A percentile compares a stretch with the other conserved stretches of the same genome.
Evolutionary conservation across 2,888 invertebrate species (phyloP).

Genomic region (Belgica antarctica): DNA sequence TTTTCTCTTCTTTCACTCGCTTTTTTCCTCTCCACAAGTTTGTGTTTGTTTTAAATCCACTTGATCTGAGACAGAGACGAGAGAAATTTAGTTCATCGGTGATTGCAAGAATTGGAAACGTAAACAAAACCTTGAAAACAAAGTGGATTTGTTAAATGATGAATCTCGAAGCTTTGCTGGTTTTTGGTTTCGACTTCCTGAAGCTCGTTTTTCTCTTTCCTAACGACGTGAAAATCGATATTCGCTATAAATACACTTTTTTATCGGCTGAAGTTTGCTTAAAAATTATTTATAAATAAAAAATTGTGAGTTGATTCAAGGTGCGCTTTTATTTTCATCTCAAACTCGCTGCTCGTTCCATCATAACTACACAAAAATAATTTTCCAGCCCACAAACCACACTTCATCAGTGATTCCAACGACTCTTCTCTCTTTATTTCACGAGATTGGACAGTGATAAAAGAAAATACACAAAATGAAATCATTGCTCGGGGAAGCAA

Average conservation of each 20-base stretch:
- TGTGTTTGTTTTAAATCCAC: conserved; percentile 13
- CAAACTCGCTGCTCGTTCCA: too few species aligned
- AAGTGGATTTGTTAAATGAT: conserved; percentile 4
- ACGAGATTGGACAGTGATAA: conserved; percentile 41
- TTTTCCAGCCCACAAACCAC: too few species aligned
- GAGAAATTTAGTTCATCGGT: conserved; percentile 20
- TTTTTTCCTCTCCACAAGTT: neutral
- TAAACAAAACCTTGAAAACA: conserved; percentile 41
- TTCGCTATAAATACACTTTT: conserved; percentile 36
- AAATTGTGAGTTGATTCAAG: too few species aligned
- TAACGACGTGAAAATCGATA: conserved; percentile 31
- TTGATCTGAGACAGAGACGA: too few species aligned
- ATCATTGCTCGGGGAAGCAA: neutral
- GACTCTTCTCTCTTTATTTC: conserved; percentile 1
- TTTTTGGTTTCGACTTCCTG: conserved; percentile 4
- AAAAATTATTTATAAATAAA: too few species aligned
- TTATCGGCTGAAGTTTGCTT: neutral
- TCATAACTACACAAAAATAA: too few species aligned
- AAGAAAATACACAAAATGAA: conserved; percentile 22
- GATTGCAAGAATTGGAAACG: conserved; percentile 36
- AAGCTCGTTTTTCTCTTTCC: neutral
- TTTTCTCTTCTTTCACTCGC: conserved; percentile 11
- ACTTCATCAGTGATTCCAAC: too few species aligned
- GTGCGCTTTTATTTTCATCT: too few species aligned
- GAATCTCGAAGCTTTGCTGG: neutral